These are phyloP conservation scores for Apomyelois bistriatella DNA, from an alignment of 2,888 invertebrate species.

Conservation along the genomic window DNA sequence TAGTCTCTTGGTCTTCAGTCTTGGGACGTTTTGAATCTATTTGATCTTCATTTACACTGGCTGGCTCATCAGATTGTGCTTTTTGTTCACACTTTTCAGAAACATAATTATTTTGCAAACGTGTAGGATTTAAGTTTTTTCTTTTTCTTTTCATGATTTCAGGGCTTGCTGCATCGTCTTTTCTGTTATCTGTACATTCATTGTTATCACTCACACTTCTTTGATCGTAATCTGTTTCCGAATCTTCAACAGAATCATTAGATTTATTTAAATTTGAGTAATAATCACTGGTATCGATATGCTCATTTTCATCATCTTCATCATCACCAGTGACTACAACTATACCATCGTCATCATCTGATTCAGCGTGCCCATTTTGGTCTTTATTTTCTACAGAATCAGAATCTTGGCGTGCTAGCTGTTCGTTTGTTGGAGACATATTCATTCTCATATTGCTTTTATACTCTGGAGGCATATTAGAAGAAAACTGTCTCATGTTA, in stretches of 20 bases:
- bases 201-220: slow-evolving; percentile 65
- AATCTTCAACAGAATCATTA: slow-evolving; percentile 61
- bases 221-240: slow-evolving; percentile 69
- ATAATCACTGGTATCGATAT: slow-evolving; percentile 67
- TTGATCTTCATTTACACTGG: slow-evolving; percentile 42
- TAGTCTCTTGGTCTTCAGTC: slow-evolving; percentile 39
- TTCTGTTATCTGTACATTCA: slow-evolving; percentile 54
- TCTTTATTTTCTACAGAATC: slow-evolving; percentile 75
- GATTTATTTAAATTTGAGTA: slow-evolving; percentile 65
- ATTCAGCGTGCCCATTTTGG: slow-evolving; percentile 82
- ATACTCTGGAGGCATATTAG: slow-evolving; percentile 71
- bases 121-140: slow-evolving; percentile 93
- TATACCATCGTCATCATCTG: slow-evolving; percentile 86
- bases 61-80: slow-evolving; percentile 35
- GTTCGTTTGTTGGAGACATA: slow-evolving; percentile 50
- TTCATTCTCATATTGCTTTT: slow-evolving; percentile 68
- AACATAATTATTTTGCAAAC: slow-evolving; percentile 80
- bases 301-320: slow-evolving; percentile 84
- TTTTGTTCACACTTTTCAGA: slow-evolving; percentile 36
- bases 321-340: slow-evolving; percentile 90
- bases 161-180: slow-evolving; percentile 74
- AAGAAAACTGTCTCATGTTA: slow-evolving; percentile 80
- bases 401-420: slow-evolving; percentile 59
- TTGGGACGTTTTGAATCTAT: slow-evolving; percentile 63
- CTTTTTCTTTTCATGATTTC: slow-evolving; percentile 89